Base-by-base conservation (phyloP, 1,140 invertebrate genomes). In the Hypsibius dujardini region DNA sequence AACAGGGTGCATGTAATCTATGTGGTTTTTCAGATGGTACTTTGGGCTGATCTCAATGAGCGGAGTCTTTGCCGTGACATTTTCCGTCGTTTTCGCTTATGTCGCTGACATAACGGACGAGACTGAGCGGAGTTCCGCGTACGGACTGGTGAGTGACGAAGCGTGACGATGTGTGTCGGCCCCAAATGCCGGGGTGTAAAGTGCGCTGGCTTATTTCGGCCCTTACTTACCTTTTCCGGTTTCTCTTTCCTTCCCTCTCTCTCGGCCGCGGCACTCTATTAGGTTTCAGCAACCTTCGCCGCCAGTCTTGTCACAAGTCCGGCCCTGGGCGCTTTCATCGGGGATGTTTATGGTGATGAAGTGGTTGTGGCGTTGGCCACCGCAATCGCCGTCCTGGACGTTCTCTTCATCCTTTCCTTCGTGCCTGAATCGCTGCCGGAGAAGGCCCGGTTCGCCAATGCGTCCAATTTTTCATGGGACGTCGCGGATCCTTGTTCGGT, bases 31-130 rank as follows among this genome's bases (percentile, higher is more conserved):
- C 76, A 87, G 85, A 84, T 98, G 95, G 95, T 98, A 98, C 81
- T 99, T 99, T 83, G 94, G 94, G 69, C 93, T 98, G 88, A 95
- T 98, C 81, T 95, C 91, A 76, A 92, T 99, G 78, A 95, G 92
- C 74, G 95, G 95, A 72, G 88, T 97, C 73, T 98, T 98, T 82
- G 92, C 95, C 70, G 95, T 98, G 70, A 99, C 95, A 60, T 98
- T 98, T 80, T 93, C 90, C 70, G 94, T 98, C 72, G 93, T 98
- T 46, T 97, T 98, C 83, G 95, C 95, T 40, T 98, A 98, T 82
- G 95, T 99, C 72, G 95, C 95, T 50, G 95, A 99, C 82, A 92
- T 99, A n/a, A 99, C 95, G 45, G 91, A 94, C 74, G 92, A 97
- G 76, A 87, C 90, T 76, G 92, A 98, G 79, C 84, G 96, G 71